Conservation (phyloP, 2,797 vertebrate species). For the Lepus townsendii region DNA sequence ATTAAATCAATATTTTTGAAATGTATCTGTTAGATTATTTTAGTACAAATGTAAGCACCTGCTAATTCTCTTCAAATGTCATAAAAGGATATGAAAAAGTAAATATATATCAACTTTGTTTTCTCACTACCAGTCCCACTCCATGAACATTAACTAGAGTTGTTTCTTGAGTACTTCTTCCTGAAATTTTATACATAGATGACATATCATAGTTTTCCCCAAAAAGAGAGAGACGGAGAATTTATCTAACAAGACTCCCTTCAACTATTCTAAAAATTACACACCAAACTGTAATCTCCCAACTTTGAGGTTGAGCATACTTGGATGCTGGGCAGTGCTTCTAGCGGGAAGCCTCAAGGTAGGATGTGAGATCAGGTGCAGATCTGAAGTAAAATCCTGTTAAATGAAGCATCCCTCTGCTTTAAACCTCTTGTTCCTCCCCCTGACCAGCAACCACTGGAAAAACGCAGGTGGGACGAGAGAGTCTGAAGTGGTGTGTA, state of each 20-base stretch:
- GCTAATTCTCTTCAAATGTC: not conserved
- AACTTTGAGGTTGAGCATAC: not conserved
- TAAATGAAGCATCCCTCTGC: not conserved
- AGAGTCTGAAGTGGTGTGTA: not conserved
- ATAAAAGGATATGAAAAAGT: not conserved
- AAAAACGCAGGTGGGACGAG: not conserved
- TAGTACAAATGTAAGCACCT: not conserved
- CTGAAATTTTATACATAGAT: not conserved
- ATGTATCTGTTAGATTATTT: not conserved
- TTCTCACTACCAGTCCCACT: not conserved
- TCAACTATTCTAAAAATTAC: not conserved
- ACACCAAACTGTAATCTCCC: not conserved
- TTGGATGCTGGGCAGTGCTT: not conserved
- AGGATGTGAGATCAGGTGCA: not conserved
- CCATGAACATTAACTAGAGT: not conserved
- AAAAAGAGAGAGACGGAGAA: not conserved
- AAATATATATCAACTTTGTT: not conserved
- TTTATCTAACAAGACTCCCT: not conserved
- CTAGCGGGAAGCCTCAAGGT: not conserved
- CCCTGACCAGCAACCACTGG: not conserved
- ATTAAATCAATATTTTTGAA: not conserved
- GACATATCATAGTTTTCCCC: not conserved
- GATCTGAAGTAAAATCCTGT: not conserved
- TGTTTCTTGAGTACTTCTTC: not conserved
- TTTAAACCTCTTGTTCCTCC: not conserved